A percentile compares a stretch with the other conserved stretches of the same genome.
Conservation (phyloP, 2,797 vertebrate species). For the Falco rusticolus region DNA sequence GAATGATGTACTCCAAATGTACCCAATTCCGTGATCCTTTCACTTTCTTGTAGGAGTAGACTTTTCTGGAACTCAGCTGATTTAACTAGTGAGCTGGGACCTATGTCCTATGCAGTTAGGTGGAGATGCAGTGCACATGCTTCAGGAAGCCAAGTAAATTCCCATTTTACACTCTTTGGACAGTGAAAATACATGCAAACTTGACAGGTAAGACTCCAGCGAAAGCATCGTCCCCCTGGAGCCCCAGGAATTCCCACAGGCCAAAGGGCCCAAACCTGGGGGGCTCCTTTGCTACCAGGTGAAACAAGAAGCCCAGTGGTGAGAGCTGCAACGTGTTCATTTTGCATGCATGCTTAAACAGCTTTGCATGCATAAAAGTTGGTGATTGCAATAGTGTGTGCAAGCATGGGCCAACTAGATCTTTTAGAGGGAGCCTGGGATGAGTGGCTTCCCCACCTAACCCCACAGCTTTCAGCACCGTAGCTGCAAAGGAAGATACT, state of each 20-base stretch:
- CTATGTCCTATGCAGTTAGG: not conserved
- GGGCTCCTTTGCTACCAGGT: rapidly evolving
- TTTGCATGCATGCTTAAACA: not conserved
- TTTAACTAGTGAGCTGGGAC: not conserved
- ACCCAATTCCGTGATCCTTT: not conserved
- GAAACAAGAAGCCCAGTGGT: not conserved
- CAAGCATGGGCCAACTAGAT: not conserved
- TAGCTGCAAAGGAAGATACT: not conserved
- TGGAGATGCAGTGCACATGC: not conserved
- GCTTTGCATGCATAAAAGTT: not conserved
- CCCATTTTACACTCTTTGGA: not conserved
- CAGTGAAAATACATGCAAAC: not conserved
- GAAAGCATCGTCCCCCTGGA: not conserved
- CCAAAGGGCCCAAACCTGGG: not conserved
- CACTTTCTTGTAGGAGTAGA: not conserved
- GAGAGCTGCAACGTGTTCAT: rapidly evolving
- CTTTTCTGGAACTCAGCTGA: not conserved
- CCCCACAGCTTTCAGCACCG: not conserved
- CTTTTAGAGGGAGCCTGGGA: not conserved
- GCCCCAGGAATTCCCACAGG: not conserved
- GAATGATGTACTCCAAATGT: not conserved
- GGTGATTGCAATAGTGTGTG: not conserved
- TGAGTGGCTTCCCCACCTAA: not conserved
- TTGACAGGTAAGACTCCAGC: not conserved
- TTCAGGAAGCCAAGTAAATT: not conserved